Evolutionary conservation across 37 sponge, comb jelly and placozoan genomes (phyloP), one percentile per base, ranked within the genome.

Genomic region (Chondrosia reniformis): DNA sequence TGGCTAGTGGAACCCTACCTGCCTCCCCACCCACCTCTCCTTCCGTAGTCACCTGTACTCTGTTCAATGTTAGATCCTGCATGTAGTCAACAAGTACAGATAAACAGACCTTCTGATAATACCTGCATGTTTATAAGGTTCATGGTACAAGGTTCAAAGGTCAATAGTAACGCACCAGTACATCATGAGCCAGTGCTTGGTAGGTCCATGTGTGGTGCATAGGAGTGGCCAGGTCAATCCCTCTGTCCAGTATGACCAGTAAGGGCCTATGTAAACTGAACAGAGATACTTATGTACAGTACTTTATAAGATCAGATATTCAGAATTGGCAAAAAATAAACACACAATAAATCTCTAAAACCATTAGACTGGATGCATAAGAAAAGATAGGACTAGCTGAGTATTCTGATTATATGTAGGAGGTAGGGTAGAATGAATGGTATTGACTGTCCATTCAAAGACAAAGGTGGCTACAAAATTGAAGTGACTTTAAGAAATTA

Each of bases 191-290:
- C 0, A 98, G 81, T 31, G 99, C 99, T 54, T 98, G 99, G 76
- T 98, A 98, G 1, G 95, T 98, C 99, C 99, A 98, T 30, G 99
- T 95, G 82, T 98, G 99, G 66, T 98, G 99, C n/a, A 98, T 84
- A 31, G 90, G 85, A 21, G 95, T 95, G 75, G 93, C 91, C 40
- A 98, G 84, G 76, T 95, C 99, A 55, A 95, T 81, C n/a, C 82
- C 83, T 27, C 99, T 79, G 72, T 98, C 99, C 27, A 98, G 83
- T n/a, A 98, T 89, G 1, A 98, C 83, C 54, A 98, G 79, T 32
- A 98, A 78, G 6, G 99, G 99, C 12, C 99, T 77, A 54, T 86
- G 85, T 58, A 98, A 89, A 69, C 95, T 98, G 54, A 49, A 15
- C 15, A 49, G n/a, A n/a, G n/a, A n/a, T n/a, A n/a, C n/a, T n/a